These are phyloP conservation scores for Endomychus coccineus DNA, from an alignment of 2,888 invertebrate genomes.

Conservation along the genomic window DNA sequence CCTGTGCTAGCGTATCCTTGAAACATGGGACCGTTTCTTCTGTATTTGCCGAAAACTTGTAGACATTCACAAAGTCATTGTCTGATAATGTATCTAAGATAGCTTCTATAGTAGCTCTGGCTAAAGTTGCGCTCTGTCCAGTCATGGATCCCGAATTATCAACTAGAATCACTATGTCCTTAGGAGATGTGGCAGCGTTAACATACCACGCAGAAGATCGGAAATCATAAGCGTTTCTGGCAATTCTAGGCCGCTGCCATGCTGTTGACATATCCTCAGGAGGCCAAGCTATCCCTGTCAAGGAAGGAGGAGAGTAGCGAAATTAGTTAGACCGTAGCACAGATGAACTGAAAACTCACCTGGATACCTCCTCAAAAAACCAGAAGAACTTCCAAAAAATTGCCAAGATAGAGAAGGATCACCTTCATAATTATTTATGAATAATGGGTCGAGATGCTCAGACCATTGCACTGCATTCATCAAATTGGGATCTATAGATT, in stretches of 20 bases:
- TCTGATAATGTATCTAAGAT: conserved; percentile 92
- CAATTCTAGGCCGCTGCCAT: conserved; percentile 64
- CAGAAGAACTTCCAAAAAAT: conserved; percentile 93
- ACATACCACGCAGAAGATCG: conserved; percentile 94
- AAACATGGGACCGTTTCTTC: conserved; percentile 85
- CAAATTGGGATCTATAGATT: conserved; percentile 63
- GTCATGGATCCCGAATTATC: conserved; percentile 88
- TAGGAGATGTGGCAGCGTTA: conserved; percentile 93
- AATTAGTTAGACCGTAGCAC: no score
- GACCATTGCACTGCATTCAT: conserved; percentile 93
- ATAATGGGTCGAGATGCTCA: conserved; percentile 80
- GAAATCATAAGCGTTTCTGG: conserved; percentile 85
- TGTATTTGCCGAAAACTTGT: conserved; percentile 78
- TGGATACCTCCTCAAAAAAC: conserved; percentile 92
- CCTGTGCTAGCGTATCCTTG: conserved; percentile 82
- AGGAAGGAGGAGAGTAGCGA: neutral
- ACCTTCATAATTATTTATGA: conserved; percentile 81
- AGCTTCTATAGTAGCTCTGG: conserved; percentile 79
- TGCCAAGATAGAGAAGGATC: conserved; percentile 96
- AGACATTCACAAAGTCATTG: conserved; percentile 95
- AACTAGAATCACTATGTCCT: conserved; percentile 90
- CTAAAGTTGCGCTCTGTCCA: conserved; percentile 75
- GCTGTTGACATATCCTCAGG: conserved; percentile 56
- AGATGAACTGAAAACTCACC: conserved; percentile 47
- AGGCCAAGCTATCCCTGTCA: conserved; percentile 74